Evolutionary conservation across 2,113 vertebrate species (phyloP).

Genomic region (Chauna torquata): DNA sequence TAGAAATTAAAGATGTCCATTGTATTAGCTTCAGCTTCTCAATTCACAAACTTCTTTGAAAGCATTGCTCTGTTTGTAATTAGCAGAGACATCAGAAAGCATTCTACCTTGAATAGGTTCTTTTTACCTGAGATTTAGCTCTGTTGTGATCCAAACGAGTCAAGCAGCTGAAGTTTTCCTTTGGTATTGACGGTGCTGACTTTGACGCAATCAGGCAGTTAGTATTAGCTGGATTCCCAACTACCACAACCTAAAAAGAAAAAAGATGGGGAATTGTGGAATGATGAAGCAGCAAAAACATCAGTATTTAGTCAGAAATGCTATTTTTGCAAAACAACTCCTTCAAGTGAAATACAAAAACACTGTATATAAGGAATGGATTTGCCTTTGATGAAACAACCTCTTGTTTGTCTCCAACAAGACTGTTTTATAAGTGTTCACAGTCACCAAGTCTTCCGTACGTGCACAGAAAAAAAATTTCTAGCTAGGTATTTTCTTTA

Average conservation of each 20-base stretch:
- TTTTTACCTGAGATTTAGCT: slow-evolving; percentile 89
- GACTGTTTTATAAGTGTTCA: fast-evolving
- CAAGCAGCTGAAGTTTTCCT: slow-evolving; percentile 97
- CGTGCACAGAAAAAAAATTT: neutral
- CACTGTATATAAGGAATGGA: neutral
- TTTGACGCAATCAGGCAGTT: slow-evolving; percentile 96
- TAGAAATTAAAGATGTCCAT: neutral
- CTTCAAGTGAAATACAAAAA: neutral
- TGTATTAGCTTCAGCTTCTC: neutral
- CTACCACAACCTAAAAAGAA: slow-evolving; percentile 86
- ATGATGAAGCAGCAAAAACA: neutral
- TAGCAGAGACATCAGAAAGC: neutral
- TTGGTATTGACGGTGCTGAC: slow-evolving; percentile 95
- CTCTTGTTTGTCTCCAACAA: neutral
- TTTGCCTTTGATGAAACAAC: neutral
- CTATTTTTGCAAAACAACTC: neutral
- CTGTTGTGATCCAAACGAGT: slow-evolving; percentile 98
- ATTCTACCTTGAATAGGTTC: neutral
- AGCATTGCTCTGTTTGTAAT: neutral
- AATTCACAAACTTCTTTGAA: neutral
- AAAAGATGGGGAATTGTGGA: neutral
- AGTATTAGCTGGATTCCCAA: slow-evolving; percentile 97
- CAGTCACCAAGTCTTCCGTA: neutral
- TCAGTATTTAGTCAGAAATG: neutral
- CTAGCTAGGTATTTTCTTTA: neutral